Percentiles rank a stretch among this genome's conserved stretches.
Evolutionary conservation across 2,113 vertebrate genomes (phyloP).

Genomic region (Centropus bengalensis): DNA sequence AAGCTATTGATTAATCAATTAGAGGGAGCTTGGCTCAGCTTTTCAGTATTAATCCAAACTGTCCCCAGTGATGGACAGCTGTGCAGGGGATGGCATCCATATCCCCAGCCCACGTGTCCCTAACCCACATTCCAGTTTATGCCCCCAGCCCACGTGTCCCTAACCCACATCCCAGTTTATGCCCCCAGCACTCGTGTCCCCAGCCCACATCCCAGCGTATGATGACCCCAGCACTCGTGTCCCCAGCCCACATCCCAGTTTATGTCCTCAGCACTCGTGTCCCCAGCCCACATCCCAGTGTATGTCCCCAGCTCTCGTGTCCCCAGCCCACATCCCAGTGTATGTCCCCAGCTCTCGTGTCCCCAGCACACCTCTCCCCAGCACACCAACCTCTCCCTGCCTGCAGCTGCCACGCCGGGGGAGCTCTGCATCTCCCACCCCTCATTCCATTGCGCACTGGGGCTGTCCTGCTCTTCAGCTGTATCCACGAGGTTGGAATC

Average conservation of each 20-base stretch:
- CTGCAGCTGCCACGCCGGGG: fast-evolving
- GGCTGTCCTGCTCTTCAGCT: neutral
- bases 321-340: too few relatives aligned
- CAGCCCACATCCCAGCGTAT: too few relatives aligned
- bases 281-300: too few relatives aligned
- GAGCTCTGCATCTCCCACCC: fast-evolving
- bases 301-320: neutral
- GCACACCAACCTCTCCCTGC: neutral
- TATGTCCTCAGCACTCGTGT: too few relatives aligned
- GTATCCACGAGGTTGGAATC: neutral
- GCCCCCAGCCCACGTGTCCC: too few relatives aligned
- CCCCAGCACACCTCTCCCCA: too few relatives aligned
- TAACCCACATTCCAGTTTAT: too few relatives aligned
- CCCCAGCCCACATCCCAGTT: neutral
- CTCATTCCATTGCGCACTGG: fast-evolving
- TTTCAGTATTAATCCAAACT: constrained; percentile 26
- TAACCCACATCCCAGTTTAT: too few relatives aligned
- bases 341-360: neutral
- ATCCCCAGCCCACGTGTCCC: neutral
- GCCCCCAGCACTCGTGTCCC: too few relatives aligned
- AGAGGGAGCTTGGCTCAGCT: constrained; percentile 42
- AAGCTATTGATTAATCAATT: constrained; percentile 74
- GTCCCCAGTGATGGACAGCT: neutral
- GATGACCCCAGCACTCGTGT: too few relatives aligned
- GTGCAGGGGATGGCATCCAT: fast-evolving